Evolutionary conservation across 2,113 vertebrate species (phyloP).

Genomic region (Centrocercus urophasianus): DNA sequence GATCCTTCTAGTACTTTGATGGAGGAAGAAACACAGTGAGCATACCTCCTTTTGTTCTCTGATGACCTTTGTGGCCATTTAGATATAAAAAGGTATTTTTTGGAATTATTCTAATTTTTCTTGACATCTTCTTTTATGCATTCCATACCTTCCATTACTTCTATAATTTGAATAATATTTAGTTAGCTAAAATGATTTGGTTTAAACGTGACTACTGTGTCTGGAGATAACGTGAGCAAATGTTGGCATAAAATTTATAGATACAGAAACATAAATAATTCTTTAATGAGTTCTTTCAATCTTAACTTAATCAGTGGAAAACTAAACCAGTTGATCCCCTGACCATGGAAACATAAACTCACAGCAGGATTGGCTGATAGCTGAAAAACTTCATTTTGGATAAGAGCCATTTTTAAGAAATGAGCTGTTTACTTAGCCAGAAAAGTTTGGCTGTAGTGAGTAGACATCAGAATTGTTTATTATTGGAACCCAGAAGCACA

Average conservation of each 20-base stretch:
- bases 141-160: not conserved
- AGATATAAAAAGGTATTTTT: not conserved
- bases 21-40: not conserved
- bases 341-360: not conserved
- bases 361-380: not conserved
- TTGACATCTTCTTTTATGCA: not conserved
- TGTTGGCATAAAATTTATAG: accelerated
- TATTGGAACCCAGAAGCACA: conserved; percentile 71
- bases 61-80: not conserved
- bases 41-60: not conserved
- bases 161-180: conserved; percentile 8
- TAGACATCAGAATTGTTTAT: conserved; percentile 71
- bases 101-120: not conserved
- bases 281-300: conserved; percentile 16
- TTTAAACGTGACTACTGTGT: conserved; percentile 16
- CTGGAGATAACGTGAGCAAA: not conserved
- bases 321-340: not conserved
- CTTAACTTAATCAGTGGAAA: conserved; percentile 17
- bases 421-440: conserved; percentile 19
- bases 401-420: conserved; percentile 39
- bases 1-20: not conserved
- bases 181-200: not conserved
- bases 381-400: conserved; percentile 35
- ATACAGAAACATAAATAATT: conserved; percentile 30
- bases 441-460: conserved; percentile 34